phyloP scores from a whole-genome alignment of 1,140 invertebrate genomes.

The Tetragnatha versicolor region DNA sequence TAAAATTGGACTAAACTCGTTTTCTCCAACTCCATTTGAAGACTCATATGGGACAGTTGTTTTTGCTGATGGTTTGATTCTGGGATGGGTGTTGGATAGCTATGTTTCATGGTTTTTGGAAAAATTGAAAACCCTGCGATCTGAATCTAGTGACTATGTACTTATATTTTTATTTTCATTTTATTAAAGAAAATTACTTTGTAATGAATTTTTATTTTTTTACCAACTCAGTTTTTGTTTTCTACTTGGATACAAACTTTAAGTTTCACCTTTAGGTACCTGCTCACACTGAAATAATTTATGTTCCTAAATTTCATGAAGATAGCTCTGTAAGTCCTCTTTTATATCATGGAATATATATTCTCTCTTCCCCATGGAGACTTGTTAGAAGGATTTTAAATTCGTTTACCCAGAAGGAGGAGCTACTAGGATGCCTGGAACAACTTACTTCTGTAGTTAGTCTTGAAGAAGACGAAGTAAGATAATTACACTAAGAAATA shows the following conservation, averaged over 20 bases:
- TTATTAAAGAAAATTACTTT: background rate
- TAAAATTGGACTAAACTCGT: too few relatives aligned
- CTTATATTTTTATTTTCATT: background rate
- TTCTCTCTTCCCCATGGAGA: conserved; percentile 86
- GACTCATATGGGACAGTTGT: conserved; percentile 83
- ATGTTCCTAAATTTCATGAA: conserved; percentile 68
- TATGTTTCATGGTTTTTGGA: conserved; percentile 51
- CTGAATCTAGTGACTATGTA: background rate
- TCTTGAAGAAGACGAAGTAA: background rate
- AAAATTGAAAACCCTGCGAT: background rate
- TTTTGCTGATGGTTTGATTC: conserved; percentile 77
- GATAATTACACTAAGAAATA: too few relatives aligned
- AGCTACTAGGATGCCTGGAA: conserved; percentile 12
- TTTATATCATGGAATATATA: conserved; percentile 94
- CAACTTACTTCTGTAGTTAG: conserved; percentile 70
- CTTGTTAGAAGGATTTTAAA: conserved; percentile 2
- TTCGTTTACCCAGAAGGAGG: background rate
- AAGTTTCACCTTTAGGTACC: too few relatives aligned
- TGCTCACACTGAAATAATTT: conserved; percentile 19
- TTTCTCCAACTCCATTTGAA: too few relatives aligned
- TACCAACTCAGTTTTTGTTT: too few relatives aligned
- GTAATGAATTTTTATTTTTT: background rate
- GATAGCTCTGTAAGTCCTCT: background rate
- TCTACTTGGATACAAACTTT: too few relatives aligned
- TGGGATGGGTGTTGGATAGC: conserved; percentile 83